These are phyloP conservation scores for Datnioides undecimradiatus DNA, from an alignment of 2,113 vertebrate species.

Conservation along the genomic window DNA sequence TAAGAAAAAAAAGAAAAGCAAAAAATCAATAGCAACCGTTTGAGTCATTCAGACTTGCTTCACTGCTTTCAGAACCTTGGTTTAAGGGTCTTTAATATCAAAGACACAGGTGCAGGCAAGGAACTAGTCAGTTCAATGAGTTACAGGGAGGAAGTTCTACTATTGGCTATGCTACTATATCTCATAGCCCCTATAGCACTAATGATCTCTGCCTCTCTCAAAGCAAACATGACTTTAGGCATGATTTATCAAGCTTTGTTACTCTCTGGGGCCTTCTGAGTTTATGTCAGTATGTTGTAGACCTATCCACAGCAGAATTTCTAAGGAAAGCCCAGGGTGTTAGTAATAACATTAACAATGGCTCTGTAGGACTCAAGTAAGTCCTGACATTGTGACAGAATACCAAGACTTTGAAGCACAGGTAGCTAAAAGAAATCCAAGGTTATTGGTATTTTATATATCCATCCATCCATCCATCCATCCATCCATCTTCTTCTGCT, in stretches of 20 bases:
- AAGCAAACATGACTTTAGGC: background rate
- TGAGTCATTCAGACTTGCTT: background rate
- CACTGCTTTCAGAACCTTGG: background rate
- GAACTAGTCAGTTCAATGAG: background rate
- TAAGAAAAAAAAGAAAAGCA: background rate
- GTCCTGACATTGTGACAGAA: background rate
- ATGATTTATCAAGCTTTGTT: background rate
- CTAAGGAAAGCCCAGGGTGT: background rate
- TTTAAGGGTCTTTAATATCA: background rate
- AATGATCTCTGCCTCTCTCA: no score
- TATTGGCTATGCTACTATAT: background rate
- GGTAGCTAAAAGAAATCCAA: background rate
- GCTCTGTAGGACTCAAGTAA: background rate
- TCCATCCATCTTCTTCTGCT: no score
- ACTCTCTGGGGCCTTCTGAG: background rate
- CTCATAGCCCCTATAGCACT: no score
- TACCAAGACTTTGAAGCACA: background rate
- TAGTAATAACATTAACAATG: background rate
- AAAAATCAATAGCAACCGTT: constrained; percentile 2
- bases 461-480: no score
- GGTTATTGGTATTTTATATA: no score
- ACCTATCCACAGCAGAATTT: background rate
- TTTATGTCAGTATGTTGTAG: background rate
- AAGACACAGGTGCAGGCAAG: background rate
- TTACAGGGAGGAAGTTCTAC: background rate